Conservation (phyloP, 2,113 vertebrate species). For the Carassius carassius region DNA sequence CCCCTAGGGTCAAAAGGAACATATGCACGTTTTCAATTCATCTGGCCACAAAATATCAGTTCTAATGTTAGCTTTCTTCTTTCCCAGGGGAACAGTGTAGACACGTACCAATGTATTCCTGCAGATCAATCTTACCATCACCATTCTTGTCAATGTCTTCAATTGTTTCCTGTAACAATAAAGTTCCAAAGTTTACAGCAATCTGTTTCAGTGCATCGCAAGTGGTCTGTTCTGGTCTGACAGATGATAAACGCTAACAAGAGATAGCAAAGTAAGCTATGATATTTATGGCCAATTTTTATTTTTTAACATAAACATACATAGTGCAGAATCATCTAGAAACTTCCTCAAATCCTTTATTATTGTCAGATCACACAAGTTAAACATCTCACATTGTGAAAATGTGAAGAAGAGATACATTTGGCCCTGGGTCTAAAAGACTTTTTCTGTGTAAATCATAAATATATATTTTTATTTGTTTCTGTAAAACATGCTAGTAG, state of each 20-base stretch:
- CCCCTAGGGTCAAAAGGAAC: conserved; percentile 69
- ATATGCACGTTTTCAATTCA: neutral
- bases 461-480: neutral
- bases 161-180: conserved; percentile 80
- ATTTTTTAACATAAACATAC: neutral
- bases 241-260: neutral
- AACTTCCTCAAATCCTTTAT: neutral
- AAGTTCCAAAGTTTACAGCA: neutral
- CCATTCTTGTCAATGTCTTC: conserved; percentile 89
- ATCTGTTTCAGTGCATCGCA: too few relatives aligned
- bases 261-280: neutral
- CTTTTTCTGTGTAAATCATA: neutral
- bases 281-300: neutral
- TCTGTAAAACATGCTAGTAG: neutral
- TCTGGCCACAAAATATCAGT: neutral
- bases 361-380: neutral
- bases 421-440: neutral
- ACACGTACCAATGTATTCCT: conserved; percentile 86
- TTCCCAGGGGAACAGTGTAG: neutral
- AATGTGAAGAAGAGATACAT: neutral
- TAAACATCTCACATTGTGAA: neutral
- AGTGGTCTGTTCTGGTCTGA: neutral
- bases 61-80: neutral
- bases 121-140: conserved; percentile 79
- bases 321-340: neutral